Percentiles rank a stretch among this genome's conserved stretches.
Evolutionary conservation across 2,113 vertebrate genomes (phyloP).

Genomic region (Campylomormyrus tamandua): DNA sequence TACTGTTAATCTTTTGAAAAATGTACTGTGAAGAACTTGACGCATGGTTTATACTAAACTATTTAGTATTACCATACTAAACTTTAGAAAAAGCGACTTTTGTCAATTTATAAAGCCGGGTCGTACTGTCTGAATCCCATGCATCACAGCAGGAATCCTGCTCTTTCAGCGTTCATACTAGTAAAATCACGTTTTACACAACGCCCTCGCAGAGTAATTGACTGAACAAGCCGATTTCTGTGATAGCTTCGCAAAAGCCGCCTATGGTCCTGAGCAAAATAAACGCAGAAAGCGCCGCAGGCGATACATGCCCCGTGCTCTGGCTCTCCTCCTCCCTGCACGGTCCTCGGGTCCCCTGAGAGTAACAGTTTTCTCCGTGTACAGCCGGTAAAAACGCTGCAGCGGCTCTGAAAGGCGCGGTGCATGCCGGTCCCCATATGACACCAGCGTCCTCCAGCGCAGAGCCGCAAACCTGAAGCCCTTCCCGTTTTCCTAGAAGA

Average conservation of each 20-base stretch:
- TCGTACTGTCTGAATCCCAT: neutral
- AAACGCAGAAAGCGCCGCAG: neutral
- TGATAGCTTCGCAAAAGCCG: neutral
- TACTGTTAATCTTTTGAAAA: neutral
- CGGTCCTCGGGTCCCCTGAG: neutral
- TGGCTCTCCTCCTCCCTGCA: neutral
- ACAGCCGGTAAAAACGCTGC: neutral
- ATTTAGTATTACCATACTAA: neutral
- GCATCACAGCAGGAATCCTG: neutral
- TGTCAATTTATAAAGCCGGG: neutral
- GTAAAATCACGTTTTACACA: neutral
- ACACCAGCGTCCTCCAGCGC: slow-evolving; percentile 55
- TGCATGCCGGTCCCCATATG: slow-evolving; percentile 64
- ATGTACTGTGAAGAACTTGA: neutral
- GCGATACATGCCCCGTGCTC: neutral
- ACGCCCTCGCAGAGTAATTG: neutral
- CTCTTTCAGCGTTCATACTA: neutral
- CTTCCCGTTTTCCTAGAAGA: slow-evolving; percentile 44
- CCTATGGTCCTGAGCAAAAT: neutral
- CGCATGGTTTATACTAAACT: neutral
- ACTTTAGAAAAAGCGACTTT: neutral
- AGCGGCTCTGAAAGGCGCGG: slow-evolving; percentile 35
- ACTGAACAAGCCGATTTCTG: neutral
- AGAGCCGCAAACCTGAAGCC: slow-evolving; percentile 53
- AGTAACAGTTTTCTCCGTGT: neutral